Evolutionary conservation across 2,888 invertebrate genomes (phyloP), one percentile per base, ranked within the genome.

Genomic region (Phyllotreta cruciferae): DNA sequence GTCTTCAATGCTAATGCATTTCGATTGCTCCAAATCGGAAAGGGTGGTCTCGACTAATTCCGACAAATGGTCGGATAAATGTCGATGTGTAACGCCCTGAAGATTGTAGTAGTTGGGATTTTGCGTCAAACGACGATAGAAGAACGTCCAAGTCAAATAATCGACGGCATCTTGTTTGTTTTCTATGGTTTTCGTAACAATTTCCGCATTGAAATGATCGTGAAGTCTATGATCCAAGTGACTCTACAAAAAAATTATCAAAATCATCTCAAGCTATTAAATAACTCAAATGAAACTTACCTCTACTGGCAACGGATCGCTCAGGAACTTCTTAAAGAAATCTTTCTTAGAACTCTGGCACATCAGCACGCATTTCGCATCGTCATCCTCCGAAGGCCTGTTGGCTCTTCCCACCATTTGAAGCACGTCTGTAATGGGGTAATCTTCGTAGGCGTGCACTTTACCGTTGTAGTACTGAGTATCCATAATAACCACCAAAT

Each of bases 91-190:
- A 1, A 98, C 94, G 0, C 97, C 96, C 82, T 98, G 98, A 50
- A 99, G 84, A 78, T 97, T 98, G 82, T 99, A 99, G 79, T 99
- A 99, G 82, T 99, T 99, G 0, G 99, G 99, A 83, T 99, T 99
- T 84, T 98, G 98, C 1, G 99, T 98, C 74, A 99, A 87, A 52
- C 99, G 85, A 2, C 98, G 85, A 80, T 99, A 99, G 8, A 99
- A 84, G 85, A 99, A 96, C 0, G 98, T 99, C 99, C 99, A 99
- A 0, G 99, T 99, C 13, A 99, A 85, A 77, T 99, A 99, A 84
- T 99, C 99, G 0, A 99, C 98, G 0, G 98, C 98, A 78, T 99
- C 99, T 80, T 99, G 99, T 78, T 99, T 99, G 84, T 99, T 99
- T 83, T 99, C 99, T 73, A 99, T 96, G 0, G 98, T 99, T 82